Conservation (phyloP, 2,797 vertebrate genomes). For the Xerus rutilus region DNA sequence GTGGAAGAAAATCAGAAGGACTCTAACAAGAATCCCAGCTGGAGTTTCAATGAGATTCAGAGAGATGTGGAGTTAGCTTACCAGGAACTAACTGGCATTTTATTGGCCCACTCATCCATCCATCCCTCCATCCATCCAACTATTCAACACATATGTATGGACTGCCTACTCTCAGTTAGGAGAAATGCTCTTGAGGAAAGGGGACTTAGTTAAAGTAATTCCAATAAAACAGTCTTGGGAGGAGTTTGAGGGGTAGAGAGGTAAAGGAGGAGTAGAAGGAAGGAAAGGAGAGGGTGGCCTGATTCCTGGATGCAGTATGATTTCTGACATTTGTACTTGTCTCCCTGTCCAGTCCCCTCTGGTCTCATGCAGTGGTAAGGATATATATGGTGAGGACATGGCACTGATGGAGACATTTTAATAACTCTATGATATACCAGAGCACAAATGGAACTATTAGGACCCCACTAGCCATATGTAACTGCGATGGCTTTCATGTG, state of each 20-base stretch:
- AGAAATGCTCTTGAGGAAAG: neutral
- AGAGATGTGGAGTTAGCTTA: neutral
- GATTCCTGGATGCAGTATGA: neutral
- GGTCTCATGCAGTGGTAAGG: neutral
- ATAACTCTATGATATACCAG: neutral
- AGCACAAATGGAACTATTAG: neutral
- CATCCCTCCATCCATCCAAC: too few relatives aligned
- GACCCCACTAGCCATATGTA: neutral
- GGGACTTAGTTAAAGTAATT: neutral
- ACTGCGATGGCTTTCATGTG: neutral
- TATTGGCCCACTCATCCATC: neutral
- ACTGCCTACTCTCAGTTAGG: neutral
- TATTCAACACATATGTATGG: neutral
- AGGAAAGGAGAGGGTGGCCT: fast-evolving
- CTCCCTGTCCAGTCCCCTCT: neutral
- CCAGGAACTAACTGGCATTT: neutral
- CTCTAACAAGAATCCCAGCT: neutral
- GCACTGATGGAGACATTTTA: neutral
- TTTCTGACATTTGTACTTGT: neutral
- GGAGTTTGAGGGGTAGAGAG: neutral
- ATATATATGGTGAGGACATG: neutral
- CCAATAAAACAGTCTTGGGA: neutral
- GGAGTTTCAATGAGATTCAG: conserved; percentile 20
- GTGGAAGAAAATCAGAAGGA: neutral
- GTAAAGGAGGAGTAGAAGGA: neutral